phyloP scores from a whole-genome alignment of 2,113 vertebrate species.

The Chamaea fasciata region DNA sequence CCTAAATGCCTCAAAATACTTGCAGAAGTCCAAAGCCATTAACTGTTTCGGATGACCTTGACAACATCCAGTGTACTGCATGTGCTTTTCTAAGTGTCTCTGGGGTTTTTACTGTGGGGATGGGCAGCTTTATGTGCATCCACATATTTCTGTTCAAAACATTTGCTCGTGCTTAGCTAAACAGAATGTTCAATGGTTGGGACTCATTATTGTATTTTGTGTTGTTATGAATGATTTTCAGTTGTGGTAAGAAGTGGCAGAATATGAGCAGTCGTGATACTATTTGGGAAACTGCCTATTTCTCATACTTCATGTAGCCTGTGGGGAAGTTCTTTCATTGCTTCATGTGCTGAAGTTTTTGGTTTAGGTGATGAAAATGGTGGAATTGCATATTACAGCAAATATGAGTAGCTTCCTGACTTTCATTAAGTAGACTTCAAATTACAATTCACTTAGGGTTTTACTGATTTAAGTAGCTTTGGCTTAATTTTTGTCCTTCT shows the following conservation, averaged over 20 bases:
- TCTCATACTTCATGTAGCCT: neutral
- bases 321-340: neutral
- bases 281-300: neutral
- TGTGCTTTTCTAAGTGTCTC: neutral
- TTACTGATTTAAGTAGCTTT: neutral
- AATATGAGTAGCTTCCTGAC: neutral
- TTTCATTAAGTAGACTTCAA: neutral
- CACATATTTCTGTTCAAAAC: neutral
- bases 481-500: neutral
- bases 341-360: neutral
- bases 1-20: neutral
- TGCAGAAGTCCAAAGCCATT: neutral
- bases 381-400: neutral
- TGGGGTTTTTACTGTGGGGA: neutral
- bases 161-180: neutral
- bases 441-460: neutral
- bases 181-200: neutral
- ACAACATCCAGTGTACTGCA: neutral
- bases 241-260: neutral
- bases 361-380: neutral
- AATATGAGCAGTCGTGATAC: neutral
- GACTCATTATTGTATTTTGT: neutral
- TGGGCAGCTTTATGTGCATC: neutral
- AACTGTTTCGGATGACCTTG: conserved; percentile 12
- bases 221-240: neutral